Base-by-base conservation (phyloP, 2,113 vertebrate species). In the Crotalus tigris region DNA sequence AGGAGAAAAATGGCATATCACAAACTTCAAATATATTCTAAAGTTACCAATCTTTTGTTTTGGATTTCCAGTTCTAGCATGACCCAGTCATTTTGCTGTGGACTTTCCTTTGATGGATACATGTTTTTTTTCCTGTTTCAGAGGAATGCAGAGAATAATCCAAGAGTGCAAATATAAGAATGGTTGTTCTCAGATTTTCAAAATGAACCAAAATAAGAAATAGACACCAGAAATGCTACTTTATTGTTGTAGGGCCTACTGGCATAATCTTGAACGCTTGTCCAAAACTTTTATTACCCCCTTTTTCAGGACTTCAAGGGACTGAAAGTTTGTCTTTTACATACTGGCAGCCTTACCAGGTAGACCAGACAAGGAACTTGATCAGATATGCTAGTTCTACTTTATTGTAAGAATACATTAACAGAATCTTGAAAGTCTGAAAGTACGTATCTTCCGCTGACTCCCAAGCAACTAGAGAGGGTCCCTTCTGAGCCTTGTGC, bases 41-140 rank as follows among this genome's bases (percentile, higher is more conserved):
- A 95, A 49, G 21, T 19, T 88, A 94, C 6, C 26, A 46, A 92
- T 44, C 19, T 53, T 88, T 90, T 26, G 12, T 33, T 91, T 64
- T 96, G n/a, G 12, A 1, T 92, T 95, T 94, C 58, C 53, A 94
- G 51, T 64, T 51, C 49, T 91, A 88, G 19, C 85, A 93, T 92
- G 23, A 85, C 93, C 33, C 13, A 90, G 54, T 86, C 92, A 94
- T 24, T 26, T 94, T 94, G 94, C 61, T 57, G 89, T 93, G 85
- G 19, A 95, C 51, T 89, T 86, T 95, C 94, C 89, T 61, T 29
- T 1, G 57, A 17, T 13, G 85, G 92, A 94, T 57, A 0, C 88
- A 61, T 85, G 44, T 10, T 51, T 33, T 29, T 90, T 94, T 95
- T 93, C 91, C 90, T 69, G 81, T 94, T 88, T 75, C 13, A 75